Evolutionary conservation across 1,140 invertebrate species (phyloP).

Genomic region (Sycophila sp.): DNA sequence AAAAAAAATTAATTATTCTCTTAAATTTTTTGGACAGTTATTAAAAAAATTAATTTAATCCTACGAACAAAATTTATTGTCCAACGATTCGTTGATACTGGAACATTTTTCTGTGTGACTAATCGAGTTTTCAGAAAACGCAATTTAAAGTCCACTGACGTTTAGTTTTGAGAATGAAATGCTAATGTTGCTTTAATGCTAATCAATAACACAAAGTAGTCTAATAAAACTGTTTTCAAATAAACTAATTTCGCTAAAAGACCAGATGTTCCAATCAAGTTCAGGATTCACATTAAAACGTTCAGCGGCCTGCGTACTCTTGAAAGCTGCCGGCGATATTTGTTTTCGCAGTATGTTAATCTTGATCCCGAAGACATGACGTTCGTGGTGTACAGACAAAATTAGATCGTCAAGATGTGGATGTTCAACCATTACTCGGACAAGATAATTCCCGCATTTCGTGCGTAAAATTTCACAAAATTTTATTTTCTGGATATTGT

Average conservation of each 20-base stretch:
- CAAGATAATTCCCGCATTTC: neutral
- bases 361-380: slow-evolving; percentile 39
- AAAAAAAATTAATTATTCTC: too few species aligned
- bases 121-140: too few species aligned
- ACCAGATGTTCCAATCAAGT: slow-evolving; percentile 42
- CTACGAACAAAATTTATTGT: too few species aligned
- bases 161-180: neutral
- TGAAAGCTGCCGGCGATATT: slow-evolving; percentile 25
- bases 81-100: too few species aligned
- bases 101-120: too few species aligned
- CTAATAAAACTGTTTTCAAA: slow-evolving; percentile 43
- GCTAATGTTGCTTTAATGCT: neutral
- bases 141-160: too few species aligned
- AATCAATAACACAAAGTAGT: slow-evolving; percentile 15
- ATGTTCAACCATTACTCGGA: slow-evolving; percentile 41
- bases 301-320: slow-evolving; percentile 6
- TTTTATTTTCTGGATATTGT: too few species aligned
- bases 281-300: slow-evolving; percentile 34
- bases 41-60: too few species aligned
- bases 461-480: too few species aligned
- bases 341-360: slow-evolving; percentile 46
- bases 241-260: slow-evolving; percentile 40
- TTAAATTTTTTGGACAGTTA: too few species aligned
- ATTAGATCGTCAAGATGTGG: slow-evolving; percentile 40
- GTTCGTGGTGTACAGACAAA: slow-evolving; percentile 29